phyloP scores from a whole-genome alignment of 2,797 vertebrate genomes.

The Mareca strepera region DNA sequence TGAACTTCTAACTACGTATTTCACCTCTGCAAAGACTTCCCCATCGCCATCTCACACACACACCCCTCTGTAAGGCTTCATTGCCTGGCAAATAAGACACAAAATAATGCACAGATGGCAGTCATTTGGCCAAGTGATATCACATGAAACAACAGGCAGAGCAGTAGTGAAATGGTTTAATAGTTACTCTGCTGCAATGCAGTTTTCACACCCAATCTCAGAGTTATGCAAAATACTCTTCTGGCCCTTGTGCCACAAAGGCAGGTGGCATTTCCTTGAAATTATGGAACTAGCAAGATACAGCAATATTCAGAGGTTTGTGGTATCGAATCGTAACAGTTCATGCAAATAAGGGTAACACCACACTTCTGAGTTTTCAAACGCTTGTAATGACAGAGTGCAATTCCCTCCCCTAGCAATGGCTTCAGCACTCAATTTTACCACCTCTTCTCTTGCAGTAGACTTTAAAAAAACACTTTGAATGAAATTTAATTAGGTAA shows the following conservation, averaged over 20 bases:
- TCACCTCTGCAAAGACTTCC: neutral
- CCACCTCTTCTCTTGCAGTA: neutral
- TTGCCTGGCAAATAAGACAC: neutral
- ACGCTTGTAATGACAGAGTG: neutral
- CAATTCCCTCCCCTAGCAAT: neutral
- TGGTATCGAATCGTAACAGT: neutral
- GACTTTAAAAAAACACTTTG: neutral
- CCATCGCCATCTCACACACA: neutral
- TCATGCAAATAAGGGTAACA: neutral
- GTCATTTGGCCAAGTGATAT: neutral
- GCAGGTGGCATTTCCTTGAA: neutral
- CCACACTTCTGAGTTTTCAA: neutral
- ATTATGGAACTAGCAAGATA: neutral
- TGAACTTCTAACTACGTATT: neutral
- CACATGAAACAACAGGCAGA: neutral
- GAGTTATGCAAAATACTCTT: neutral
- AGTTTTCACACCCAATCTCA: neutral
- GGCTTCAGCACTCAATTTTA: neutral
- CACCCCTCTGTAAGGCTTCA: neutral
- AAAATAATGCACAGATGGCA: neutral
- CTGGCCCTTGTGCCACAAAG: neutral
- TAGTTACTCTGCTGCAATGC: neutral
- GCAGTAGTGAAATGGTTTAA: neutral
- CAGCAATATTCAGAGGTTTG: neutral
- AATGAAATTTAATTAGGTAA: neutral